Evolutionary conservation across 2,888 invertebrate species (phyloP).

Genomic region (Thalpophila matura): DNA sequence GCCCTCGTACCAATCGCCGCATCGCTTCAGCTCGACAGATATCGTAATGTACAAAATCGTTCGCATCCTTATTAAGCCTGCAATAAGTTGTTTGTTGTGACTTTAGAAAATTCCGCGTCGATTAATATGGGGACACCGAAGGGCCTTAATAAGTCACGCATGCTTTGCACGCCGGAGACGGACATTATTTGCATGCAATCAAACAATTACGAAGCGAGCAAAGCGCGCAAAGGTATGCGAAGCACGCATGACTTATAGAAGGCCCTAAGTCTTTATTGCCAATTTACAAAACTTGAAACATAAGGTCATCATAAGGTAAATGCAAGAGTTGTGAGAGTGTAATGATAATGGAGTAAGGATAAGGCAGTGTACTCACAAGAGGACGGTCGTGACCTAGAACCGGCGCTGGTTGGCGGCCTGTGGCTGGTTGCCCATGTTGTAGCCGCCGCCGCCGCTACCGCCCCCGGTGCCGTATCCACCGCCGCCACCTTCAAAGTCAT

Average conservation of each 20-base stretch:
- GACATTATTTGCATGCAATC: slow-evolving; percentile 4
- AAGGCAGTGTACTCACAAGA: slow-evolving; percentile 81
- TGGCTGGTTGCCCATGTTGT: slow-evolving; percentile 68
- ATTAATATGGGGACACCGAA: slow-evolving; percentile 41
- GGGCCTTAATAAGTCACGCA: slow-evolving; percentile 38
- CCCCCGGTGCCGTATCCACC: slow-evolving; percentile 63
- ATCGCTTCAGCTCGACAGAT: not conserved
- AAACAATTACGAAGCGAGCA: slow-evolving; percentile 1
- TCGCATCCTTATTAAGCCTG: not conserved
- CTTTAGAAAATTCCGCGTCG: not conserved
- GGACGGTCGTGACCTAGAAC: slow-evolving; percentile 70
- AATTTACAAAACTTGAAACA: slow-evolving; percentile 16
- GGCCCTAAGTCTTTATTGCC: slow-evolving; percentile 16
- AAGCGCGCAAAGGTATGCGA: slow-evolving; percentile 18
- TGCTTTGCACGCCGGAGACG: slow-evolving; percentile 25
- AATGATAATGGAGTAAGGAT: slow-evolving; percentile 3
- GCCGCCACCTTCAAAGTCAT: slow-evolving; percentile 57
- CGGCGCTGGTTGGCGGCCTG: slow-evolving; percentile 74
- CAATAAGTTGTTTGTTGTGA: not conserved
- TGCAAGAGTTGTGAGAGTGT: slow-evolving; percentile 18
- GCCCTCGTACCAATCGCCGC: slow-evolving; percentile 39
- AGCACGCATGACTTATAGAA: slow-evolving; percentile 27
- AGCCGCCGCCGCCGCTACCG: slow-evolving; percentile 73
- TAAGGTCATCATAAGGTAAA: slow-evolving; percentile 6
- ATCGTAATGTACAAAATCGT: not conserved